Conservation (phyloP, 2,888 invertebrate genomes). For the Clusia tigrina region DNA sequence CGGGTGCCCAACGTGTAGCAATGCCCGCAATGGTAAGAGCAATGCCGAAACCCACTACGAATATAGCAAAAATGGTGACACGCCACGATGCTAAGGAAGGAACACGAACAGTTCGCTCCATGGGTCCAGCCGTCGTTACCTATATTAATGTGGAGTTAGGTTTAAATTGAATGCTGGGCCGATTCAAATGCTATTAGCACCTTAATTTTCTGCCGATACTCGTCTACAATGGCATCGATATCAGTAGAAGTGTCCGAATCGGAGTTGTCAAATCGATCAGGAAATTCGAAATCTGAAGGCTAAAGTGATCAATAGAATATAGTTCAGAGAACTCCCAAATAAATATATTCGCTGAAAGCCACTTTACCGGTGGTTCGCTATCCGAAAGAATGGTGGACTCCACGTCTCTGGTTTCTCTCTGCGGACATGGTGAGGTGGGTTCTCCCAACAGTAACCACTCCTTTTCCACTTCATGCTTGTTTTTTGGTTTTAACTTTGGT, state of each 20-base stretch:
- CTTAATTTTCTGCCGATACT: constrained; percentile 76
- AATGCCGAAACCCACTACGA: constrained; percentile 54
- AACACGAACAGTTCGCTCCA: constrained; percentile 60
- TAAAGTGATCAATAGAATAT: constrained; percentile 29
- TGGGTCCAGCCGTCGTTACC: constrained; percentile 64
- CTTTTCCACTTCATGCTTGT: constrained; percentile 61
- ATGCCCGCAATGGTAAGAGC: constrained; percentile 55
- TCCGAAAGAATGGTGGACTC: constrained; percentile 63
- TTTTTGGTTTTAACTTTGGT: constrained; percentile 50
- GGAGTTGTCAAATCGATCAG: constrained; percentile 67
- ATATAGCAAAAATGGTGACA: constrained; percentile 58
- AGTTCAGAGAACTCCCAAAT: background rate
- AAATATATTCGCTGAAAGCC: background rate
- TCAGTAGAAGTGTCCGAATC: constrained; percentile 78
- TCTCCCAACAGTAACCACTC: constrained; percentile 64
- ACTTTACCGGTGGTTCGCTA: constrained; percentile 56
- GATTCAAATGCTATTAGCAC: constrained; percentile 55
- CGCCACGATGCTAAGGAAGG: constrained; percentile 63
- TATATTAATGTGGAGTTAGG: constrained; percentile 35
- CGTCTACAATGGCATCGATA: constrained; percentile 80
- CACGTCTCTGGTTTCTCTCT: constrained; percentile 55
- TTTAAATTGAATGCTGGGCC: background rate
- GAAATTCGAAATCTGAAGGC: constrained; percentile 61
- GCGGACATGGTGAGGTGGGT: constrained; percentile 62
- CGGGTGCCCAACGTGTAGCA: constrained; percentile 51